phyloP scores from a whole-genome alignment of 2,888 invertebrate genomes.

The Megaustenia siamemsis region DNA sequence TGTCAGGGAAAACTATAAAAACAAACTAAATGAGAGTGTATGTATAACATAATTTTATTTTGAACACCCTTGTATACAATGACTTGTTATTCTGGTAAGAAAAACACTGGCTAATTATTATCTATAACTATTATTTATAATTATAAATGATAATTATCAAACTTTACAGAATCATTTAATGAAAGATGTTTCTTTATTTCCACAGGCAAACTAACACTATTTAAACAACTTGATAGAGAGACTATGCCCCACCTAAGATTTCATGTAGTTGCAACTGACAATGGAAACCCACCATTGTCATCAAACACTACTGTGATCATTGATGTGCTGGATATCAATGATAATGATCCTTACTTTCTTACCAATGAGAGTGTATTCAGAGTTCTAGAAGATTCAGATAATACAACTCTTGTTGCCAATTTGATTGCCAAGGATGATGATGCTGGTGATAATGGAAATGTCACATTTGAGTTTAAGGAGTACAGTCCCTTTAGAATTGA shows the following conservation, averaged over 20 bases:
- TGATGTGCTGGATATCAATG: slow-evolving; percentile 88
- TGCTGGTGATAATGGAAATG: slow-evolving; percentile 83
- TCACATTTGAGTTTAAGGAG: slow-evolving; percentile 87
- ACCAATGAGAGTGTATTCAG: slow-evolving; percentile 54
- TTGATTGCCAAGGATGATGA: slow-evolving; percentile 87
- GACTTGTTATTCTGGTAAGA: too few species aligned
- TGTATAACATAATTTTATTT: too few species aligned
- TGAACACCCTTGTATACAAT: too few species aligned
- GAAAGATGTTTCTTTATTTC: neutral
- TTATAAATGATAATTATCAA: too few species aligned
- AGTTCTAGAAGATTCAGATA: slow-evolving; percentile 65
- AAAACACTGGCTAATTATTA: too few species aligned
- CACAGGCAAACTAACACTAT: slow-evolving; percentile 67
- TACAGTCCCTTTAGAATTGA: slow-evolving; percentile 87
- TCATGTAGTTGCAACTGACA: slow-evolving; percentile 69
- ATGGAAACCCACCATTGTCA: slow-evolving; percentile 62
- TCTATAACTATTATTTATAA: too few species aligned
- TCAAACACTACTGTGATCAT: slow-evolving; percentile 85
- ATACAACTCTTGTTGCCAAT: slow-evolving; percentile 82
- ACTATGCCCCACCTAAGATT: slow-evolving; percentile 58
- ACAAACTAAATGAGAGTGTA: too few species aligned
- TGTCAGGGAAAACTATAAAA: too few species aligned
- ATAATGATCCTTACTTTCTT: slow-evolving; percentile 87
- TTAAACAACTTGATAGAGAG: slow-evolving; percentile 84
- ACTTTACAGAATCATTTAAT: too few species aligned